phyloP scores from a whole-genome alignment of 2,888 invertebrate genomes.

The Rugalucina vietnamica region DNA sequence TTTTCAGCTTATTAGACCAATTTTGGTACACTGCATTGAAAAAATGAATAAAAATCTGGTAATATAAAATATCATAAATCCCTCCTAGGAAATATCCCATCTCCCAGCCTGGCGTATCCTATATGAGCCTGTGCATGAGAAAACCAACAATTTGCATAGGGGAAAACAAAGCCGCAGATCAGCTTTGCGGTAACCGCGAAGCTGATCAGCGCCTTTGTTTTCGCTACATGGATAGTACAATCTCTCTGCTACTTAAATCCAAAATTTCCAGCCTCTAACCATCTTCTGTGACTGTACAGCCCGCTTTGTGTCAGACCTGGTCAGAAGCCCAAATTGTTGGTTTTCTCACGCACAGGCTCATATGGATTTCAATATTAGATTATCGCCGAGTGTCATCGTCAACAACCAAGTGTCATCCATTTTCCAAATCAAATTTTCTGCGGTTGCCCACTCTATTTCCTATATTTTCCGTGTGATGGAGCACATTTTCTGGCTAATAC shows the following conservation, averaged over 20 bases:
- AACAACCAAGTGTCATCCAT: slow-evolving; percentile 54
- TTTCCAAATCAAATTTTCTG: slow-evolving; percentile 67
- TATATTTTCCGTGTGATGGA: slow-evolving; percentile 61
- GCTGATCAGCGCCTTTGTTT: too few species aligned
- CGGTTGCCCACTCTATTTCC: slow-evolving; percentile 67
- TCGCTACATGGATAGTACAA: too few species aligned
- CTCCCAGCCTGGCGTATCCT: neutral
- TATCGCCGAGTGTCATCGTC: slow-evolving; percentile 52
- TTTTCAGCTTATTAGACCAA: too few species aligned
- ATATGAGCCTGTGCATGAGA: slow-evolving; percentile 36
- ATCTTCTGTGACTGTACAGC: too few species aligned
- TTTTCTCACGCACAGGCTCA: too few species aligned
- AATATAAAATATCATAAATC: neutral
- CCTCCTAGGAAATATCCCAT: neutral
- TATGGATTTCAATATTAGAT: slow-evolving; percentile 43
- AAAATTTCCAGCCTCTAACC: too few species aligned
- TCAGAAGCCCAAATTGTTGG: too few species aligned
- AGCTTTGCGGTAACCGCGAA: too few species aligned
- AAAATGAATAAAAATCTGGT: too few species aligned
- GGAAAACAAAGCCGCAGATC: slow-evolving; percentile 36
- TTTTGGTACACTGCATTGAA: too few species aligned
- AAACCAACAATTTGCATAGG: slow-evolving; percentile 50
- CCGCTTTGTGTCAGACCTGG: too few species aligned
- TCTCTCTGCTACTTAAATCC: too few species aligned
- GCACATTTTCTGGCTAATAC: slow-evolving; percentile 48